Evolutionary conservation across 2,113 vertebrate species (phyloP), one percentile per base, ranked within the genome.

Genomic region (Dromas ardeola): DNA sequence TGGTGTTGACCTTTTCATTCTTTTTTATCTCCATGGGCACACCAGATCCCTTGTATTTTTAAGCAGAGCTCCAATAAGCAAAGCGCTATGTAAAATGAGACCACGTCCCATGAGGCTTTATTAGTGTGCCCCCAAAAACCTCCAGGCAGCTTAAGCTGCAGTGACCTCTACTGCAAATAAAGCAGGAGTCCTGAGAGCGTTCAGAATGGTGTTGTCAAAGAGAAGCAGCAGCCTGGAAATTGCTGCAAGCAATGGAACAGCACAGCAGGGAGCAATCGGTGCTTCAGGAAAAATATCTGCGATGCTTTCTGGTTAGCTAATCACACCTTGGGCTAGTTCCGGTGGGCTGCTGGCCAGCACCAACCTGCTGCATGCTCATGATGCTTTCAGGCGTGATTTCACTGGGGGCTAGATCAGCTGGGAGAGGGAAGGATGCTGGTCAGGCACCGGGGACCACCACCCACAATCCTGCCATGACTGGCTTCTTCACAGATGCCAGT

Each of bases 321-420:
- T 13, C 18, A 4, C 77, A 49, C 36, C 29, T 27, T 3, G 26
- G 34, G 69, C 22, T 25, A 5, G 18, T 1, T 25, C 27, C 4
- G 4, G 18, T 1, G 47, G 71, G 82, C 47, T 52, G 47, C 27
- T 3, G 1, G 69, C 30, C 20, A 21, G 36, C 6, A 0, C 10
- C 18, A 14, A 19, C 47, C 50, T 22, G 50, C 61, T 34, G 34
- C 59, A 15, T 0, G 1, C 30, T 11, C 4, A 1, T 2, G 3
- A 4, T 15, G 34, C 32, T 47, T 13, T 6, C 8, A 2, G 11
- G 11, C 38, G 15, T 0, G 0, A 49, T 12, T 21, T 4, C 1
- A 0, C 49, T 2, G 9, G 40, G 47, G 36, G 34, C 25, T 40
- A 25, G 23, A 36, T 30, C 30, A 1, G 2, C 19, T 9, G 10